Conservation (phyloP, 2,888 invertebrate species). For the Oscheius sp. region DNA sequence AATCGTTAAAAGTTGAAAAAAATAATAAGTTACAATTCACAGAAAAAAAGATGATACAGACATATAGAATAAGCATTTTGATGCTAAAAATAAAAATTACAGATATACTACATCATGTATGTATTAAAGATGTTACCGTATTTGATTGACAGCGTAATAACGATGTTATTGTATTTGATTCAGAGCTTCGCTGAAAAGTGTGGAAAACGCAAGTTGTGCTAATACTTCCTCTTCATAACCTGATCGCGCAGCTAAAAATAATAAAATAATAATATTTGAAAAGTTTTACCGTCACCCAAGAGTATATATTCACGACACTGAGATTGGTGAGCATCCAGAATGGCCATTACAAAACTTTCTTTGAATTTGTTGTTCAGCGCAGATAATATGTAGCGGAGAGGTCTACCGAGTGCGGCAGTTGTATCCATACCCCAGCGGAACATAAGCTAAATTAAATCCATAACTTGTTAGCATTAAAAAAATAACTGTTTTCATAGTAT, state of each 20-base stretch:
- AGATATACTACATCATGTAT: too few species aligned
- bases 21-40: too few species aligned
- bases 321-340: slow-evolving; percentile 17
- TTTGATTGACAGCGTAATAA: too few species aligned
- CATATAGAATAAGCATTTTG: too few species aligned
- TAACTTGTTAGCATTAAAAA: too few species aligned
- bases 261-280: neutral
- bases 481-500: slow-evolving; percentile 23
- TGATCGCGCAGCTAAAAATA: slow-evolving; percentile 1
- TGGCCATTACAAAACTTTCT: neutral
- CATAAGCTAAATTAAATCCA: neutral
- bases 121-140: neutral
- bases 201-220: slow-evolving; percentile 5
- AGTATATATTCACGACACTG: slow-evolving; percentile 9
- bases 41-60: too few species aligned
- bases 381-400: neutral
- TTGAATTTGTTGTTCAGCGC: neutral
- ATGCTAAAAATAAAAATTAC: too few species aligned
- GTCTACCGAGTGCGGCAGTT: neutral
- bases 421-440: slow-evolving; percentile 18
- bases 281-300: neutral
- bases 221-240: slow-evolving; percentile 4
- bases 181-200: slow-evolving; percentile 12
- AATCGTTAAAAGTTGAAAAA: too few species aligned
- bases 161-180: neutral